These are phyloP conservation scores for Volucella zonaria DNA, from an alignment of 2,888 invertebrate genomes.

Conservation along the genomic window DNA sequence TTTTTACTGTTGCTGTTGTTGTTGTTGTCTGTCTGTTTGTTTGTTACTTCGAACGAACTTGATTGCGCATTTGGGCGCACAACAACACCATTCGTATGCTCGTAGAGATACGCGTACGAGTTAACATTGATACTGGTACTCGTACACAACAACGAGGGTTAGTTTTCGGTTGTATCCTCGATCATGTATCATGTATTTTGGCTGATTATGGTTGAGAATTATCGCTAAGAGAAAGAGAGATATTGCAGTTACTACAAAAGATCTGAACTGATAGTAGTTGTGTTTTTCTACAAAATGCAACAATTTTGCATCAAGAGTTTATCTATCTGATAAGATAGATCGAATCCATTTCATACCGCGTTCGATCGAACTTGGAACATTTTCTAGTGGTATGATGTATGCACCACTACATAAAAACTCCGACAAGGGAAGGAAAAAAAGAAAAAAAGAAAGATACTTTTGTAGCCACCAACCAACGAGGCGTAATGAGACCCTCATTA, in stretches of 20 bases:
- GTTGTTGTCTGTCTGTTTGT: slow-evolving; percentile 13
- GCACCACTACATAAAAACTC: slow-evolving; percentile 9
- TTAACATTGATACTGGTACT: too few species aligned
- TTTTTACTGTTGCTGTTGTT: slow-evolving; percentile 1
- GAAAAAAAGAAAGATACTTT: slow-evolving; percentile 18
- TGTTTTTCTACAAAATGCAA: slow-evolving; percentile 8
- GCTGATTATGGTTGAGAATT: background rate
- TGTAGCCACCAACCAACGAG: slow-evolving; percentile 66
- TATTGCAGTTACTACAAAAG: slow-evolving; percentile 23
- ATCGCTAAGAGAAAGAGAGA: background rate
- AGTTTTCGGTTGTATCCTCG: slow-evolving; percentile 44
- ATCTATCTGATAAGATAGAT: slow-evolving; percentile 46
- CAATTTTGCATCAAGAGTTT: background rate
- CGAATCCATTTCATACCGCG: background rate
- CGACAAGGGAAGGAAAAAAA: slow-evolving; percentile 62
- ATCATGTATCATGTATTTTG: background rate
- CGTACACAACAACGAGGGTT: slow-evolving; percentile 45
- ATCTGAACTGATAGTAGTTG: background rate
- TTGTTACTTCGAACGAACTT: slow-evolving; percentile 67
- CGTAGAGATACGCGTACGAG: slow-evolving; percentile 27
- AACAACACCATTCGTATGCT: slow-evolving; percentile 24
- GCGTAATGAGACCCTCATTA: slow-evolving; percentile 73
- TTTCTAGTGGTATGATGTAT: slow-evolving; percentile 10
- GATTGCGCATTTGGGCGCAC: slow-evolving; percentile 71
- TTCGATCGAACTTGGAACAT: slow-evolving; percentile 20